These are phyloP conservation scores for Camponotus vicinus DNA, from an alignment of 1,140 invertebrate species.

Conservation along the genomic window DNA sequence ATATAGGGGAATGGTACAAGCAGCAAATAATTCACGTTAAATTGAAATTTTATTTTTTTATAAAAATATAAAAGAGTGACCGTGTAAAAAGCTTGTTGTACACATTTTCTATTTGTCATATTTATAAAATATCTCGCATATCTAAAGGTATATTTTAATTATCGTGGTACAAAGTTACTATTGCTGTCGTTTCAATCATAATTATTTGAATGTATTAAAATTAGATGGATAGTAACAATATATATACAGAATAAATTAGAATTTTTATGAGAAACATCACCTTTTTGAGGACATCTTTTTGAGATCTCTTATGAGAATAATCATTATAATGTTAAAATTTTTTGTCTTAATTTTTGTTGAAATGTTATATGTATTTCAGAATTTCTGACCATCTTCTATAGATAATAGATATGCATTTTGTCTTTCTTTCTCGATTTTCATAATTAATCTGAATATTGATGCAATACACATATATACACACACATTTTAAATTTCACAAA, in stretches of 20 bases:
- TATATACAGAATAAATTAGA: not conserved
- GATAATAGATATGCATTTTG: not conserved
- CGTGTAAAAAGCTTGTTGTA: constrained; percentile 32
- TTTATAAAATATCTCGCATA: constrained; percentile 17
- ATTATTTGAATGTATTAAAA: constrained; percentile 33
- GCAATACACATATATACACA: not conserved
- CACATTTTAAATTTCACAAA: not conserved
- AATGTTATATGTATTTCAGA: not conserved
- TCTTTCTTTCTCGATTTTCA: not conserved
- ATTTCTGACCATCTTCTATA: not conserved
- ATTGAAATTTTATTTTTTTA: constrained; percentile 39
- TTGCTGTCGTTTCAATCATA: not conserved
- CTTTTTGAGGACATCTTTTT: too few relatives aligned
- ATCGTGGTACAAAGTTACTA: not conserved
- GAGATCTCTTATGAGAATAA: not conserved
- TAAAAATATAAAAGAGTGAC: not conserved
- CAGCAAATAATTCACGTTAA: not conserved
- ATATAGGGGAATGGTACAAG: not conserved
- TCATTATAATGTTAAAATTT: not conserved
- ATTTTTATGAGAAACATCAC: not conserved
- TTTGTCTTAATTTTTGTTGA: not conserved
- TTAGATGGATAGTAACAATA: not conserved
- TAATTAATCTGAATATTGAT: not conserved
- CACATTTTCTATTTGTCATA: constrained; percentile 31
- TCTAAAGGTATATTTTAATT: constrained; percentile 46